Conservation (phyloP, 2,797 vertebrate species). For the Craterocephalus amniculus region DNA sequence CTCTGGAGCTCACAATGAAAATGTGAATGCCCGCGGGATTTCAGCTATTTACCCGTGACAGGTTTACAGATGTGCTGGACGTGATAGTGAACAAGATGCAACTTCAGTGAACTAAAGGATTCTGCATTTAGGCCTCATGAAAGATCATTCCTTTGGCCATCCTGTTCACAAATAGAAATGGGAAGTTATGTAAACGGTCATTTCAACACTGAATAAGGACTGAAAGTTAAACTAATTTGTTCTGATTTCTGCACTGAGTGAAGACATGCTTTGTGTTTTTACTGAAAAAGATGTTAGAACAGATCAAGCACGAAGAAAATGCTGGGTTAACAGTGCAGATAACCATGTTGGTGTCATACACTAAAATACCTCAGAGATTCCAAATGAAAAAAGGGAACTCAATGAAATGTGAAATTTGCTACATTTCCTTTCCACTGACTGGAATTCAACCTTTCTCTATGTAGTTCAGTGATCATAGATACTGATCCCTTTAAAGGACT, state of each 20-base stretch:
- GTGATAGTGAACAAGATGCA: neutral
- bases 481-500: neutral
- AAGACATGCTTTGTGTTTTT: neutral
- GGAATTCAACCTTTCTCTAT: neutral
- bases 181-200: neutral
- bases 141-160: too few relatives aligned
- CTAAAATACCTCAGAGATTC: neutral
- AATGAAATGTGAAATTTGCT: neutral
- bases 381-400: neutral
- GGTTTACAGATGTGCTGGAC: constrained; percentile 9
- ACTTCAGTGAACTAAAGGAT: constrained; percentile 9
- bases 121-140: neutral
- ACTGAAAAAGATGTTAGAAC: neutral
- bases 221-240: neutral
- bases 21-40: constrained; percentile 2
- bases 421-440: neutral
- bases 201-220: constrained; percentile 1
- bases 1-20: constrained; percentile 1
- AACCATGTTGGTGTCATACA: neutral
- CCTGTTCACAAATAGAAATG: constrained; percentile 8
- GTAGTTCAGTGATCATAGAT: neutral
- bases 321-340: neutral
- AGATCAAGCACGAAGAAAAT: neutral
- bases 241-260: too few relatives aligned
- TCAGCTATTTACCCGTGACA: constrained; percentile 17